Base-by-base conservation (phyloP, 2,888 invertebrate species). In the Megaustenia siamemsis region DNA sequence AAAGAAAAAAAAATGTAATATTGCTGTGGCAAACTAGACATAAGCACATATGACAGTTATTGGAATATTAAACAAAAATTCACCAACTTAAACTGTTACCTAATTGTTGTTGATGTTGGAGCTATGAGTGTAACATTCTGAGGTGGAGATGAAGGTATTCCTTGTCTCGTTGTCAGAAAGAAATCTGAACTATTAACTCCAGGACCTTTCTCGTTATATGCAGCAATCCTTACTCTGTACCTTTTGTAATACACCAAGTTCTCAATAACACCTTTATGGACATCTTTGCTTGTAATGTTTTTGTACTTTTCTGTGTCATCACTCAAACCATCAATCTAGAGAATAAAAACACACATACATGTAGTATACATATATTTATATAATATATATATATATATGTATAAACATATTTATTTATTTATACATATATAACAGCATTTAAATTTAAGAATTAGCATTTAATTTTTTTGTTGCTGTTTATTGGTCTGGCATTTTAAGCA, bases 201-300 rank as follows among this genome's bases (percentile, higher is more conserved):
- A 4, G 97, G 96, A 0, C 99, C 99, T 95, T 98, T 98, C 90
- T 97, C 97, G 94, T 99, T 99, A 93, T 97, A 99, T 0, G 99
- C 98, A 0, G 99, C 98, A 86, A 99, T 98, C 95, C 98, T 89
- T 8, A 99, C 96, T 82, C 97, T 96, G 93, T 99, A 99, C 94
- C 98, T 98, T 93, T 98, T 98, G 98, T 98, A 99, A 0, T 98
- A 98, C 86, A 99, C 99, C 87, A 99, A 95, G 91, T 98, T 98
- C 90, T 97, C 96, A 82, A 99, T 18, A 15, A 43, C 66, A n/a
- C 49, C 53, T n/a, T 79, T 32, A 32, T 75, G 71, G 10, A 76
- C 40, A 49, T 85, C 85, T 56, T 68, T 76, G n/a, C 81, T 77
- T 43, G 28, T 68, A 35, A 85, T 66, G 43, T 81, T 75, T 40